A percentile compares a stretch with the other conserved stretches of the same genome.
These are phyloP conservation scores for Paramuricea clavata DNA, from an alignment of 92 coral and sea anemone species.

Conservation along the genomic window DNA sequence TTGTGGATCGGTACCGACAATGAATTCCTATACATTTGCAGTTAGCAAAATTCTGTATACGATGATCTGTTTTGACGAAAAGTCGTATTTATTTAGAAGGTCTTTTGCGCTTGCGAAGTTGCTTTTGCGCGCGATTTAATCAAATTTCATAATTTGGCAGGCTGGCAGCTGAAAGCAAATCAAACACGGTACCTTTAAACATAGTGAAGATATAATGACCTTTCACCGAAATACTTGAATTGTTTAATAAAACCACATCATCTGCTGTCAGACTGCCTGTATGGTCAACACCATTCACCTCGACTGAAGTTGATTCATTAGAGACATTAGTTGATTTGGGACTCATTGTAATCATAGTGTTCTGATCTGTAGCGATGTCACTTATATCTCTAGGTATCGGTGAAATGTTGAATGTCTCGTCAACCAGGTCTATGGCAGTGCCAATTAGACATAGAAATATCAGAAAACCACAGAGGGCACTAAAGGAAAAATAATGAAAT, in stretches of 20 bases:
- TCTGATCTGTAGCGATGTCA: background rate
- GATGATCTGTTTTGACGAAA: too few relatives aligned
- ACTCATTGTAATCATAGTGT: background rate
- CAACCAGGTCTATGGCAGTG: background rate
- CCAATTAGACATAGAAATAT: constrained; percentile 17
- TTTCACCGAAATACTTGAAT: background rate
- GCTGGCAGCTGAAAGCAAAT: too few relatives aligned
- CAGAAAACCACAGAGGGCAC: constrained; percentile 6
- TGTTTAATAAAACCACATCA: background rate
- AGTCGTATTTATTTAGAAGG: too few relatives aligned
- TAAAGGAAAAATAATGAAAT: background rate
- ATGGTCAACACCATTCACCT: background rate
- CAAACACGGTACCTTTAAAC: constrained; percentile 11
- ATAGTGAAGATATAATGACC: background rate
- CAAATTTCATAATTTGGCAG: too few relatives aligned
- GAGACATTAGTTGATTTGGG: background rate
- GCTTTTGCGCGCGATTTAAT: too few relatives aligned
- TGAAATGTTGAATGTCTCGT: background rate
- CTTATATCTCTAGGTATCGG: background rate
- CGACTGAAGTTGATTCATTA: background rate
- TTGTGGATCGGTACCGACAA: too few relatives aligned
- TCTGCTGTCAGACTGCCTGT: background rate
- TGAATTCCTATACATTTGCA: too few relatives aligned
- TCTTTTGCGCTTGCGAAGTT: too few relatives aligned
- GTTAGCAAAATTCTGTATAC: too few relatives aligned